phyloP scores from a whole-genome alignment of 2,797 vertebrate genomes.

The Buceros bicornis region DNA sequence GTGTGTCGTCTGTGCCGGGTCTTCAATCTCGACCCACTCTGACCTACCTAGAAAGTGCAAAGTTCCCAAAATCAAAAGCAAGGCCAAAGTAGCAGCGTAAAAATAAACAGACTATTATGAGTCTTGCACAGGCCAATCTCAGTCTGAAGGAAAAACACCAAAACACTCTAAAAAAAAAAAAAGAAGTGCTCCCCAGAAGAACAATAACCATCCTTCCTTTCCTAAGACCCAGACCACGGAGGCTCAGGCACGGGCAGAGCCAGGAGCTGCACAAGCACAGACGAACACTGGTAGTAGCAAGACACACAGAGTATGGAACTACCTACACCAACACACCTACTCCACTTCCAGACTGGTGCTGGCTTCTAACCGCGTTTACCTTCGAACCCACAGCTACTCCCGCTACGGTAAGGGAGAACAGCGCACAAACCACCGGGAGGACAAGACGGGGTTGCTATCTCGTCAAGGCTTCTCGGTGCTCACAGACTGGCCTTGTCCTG shows the following conservation, averaged over 20 bases:
- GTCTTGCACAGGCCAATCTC: background rate
- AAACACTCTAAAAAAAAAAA: no score
- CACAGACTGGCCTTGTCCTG: background rate
- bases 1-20: no score
- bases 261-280: background rate
- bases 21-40: background rate
- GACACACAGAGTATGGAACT: background rate
- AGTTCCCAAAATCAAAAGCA: background rate
- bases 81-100: background rate
- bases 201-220: background rate
- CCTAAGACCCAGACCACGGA: background rate
- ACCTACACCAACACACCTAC: background rate
- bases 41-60: background rate
- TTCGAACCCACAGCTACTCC: background rate
- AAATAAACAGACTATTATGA: background rate
- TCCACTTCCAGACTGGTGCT: background rate
- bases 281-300: background rate
- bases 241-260: background rate
- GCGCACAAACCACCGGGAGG: background rate
- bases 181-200: background rate
- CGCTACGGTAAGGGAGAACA: background rate
- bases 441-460: background rate
- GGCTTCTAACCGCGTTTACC: background rate
- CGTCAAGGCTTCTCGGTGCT: background rate
- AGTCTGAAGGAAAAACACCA: background rate